These are phyloP conservation scores for Lepus timidus DNA, from an alignment of 2,113 vertebrate species.

Conservation along the genomic window DNA sequence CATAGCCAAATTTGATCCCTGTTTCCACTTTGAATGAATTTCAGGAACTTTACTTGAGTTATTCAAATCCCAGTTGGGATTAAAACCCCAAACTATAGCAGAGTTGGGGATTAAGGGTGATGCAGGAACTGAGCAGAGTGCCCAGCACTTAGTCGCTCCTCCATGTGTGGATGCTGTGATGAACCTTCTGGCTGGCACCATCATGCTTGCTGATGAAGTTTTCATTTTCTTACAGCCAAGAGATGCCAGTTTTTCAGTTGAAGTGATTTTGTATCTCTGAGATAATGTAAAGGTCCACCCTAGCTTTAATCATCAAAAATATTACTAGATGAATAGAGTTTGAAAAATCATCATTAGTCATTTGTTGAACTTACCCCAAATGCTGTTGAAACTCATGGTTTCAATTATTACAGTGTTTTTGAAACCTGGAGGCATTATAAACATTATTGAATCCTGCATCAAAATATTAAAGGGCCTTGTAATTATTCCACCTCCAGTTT, in stretches of 20 bases:
- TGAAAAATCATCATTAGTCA: not conserved
- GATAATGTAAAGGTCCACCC: not conserved
- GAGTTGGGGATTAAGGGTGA: no score
- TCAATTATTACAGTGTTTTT: not conserved
- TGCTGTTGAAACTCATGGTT: not conserved
- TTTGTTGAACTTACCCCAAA: not conserved
- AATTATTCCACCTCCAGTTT: not conserved
- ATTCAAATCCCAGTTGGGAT: not conserved
- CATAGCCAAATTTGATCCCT: not conserved
- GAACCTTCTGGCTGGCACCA: not conserved
- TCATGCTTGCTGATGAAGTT: not conserved
- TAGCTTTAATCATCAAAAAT: not conserved
- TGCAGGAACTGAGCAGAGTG: not conserved
- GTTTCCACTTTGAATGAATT: not conserved
- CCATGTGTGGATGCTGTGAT: fast-evolving
- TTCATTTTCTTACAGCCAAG: not conserved
- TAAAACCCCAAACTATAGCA: not conserved
- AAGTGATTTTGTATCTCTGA: not conserved
- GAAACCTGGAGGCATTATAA: not conserved
- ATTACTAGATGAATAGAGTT: not conserved
- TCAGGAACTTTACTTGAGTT: not conserved
- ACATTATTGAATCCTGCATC: not conserved
- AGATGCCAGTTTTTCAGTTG: not conserved
- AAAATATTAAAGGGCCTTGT: not conserved
- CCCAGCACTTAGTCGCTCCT: not conserved